Conservation (phyloP, 2,113 vertebrate genomes). For the Trachemys scripta region DNA sequence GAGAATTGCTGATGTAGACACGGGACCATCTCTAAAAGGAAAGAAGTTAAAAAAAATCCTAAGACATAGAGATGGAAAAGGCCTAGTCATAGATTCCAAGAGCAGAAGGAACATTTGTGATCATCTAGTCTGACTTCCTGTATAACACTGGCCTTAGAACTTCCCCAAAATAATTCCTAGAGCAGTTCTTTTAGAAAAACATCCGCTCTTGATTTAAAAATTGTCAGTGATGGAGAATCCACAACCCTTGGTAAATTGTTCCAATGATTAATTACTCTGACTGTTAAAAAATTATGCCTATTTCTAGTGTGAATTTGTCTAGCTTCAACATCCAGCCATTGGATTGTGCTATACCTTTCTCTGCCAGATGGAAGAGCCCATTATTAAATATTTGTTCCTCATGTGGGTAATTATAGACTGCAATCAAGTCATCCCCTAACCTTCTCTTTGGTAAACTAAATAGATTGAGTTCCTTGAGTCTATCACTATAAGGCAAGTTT, state of each 20-base stretch:
- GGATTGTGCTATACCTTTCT: background rate
- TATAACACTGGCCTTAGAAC: background rate
- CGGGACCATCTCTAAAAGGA: rapidly evolving
- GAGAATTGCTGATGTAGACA: rapidly evolving
- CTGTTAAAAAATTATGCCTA: background rate
- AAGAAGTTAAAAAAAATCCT: background rate
- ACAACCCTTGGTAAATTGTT: background rate
- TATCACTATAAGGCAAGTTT: background rate
- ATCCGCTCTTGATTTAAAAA: background rate
- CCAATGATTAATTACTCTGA: background rate
- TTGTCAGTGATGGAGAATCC: background rate
- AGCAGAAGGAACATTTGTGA: background rate
- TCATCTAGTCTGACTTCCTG: background rate
- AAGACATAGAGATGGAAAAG: background rate
- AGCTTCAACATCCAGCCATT: background rate
- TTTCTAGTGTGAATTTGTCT: background rate
- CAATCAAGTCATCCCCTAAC: background rate
- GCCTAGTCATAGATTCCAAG: background rate
- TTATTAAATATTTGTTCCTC: background rate
- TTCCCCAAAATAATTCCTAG: background rate
- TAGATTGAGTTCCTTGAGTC: background rate
- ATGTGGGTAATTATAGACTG: background rate
- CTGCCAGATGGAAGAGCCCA: background rate
- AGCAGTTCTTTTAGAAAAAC: background rate
- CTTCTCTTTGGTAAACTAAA: background rate